Evolutionary conservation across 2,113 vertebrate genomes (phyloP).

Genomic region (Ageneiosus marmoratus): DNA sequence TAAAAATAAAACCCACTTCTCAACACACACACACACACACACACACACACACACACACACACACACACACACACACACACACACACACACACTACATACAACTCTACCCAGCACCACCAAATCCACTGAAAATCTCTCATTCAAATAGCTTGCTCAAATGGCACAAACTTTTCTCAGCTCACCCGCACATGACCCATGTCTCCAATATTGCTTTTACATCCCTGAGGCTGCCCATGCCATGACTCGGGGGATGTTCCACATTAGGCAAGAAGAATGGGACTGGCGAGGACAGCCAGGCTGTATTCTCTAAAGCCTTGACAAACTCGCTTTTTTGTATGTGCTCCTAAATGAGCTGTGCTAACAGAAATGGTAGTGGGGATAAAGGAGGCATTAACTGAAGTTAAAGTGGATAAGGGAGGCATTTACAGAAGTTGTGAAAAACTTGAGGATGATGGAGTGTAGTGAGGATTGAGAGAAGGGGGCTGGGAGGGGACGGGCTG

Average conservation of each 20-base stretch:
- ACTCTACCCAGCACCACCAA: not conserved
- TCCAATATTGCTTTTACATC: constrained; percentile 78
- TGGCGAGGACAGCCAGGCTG: constrained; percentile 71
- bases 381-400: constrained; percentile 72
- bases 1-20: not conserved
- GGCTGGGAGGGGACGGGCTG: not conserved
- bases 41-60: not conserved
- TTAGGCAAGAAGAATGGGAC: constrained; percentile 75
- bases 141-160: constrained; percentile 34
- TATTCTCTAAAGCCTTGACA: constrained; percentile 75
- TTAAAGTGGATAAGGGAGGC: constrained; percentile 73
- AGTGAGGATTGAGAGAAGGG: constrained; percentile 52
- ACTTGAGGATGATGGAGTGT: constrained; percentile 69
- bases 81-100: not conserved
- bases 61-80: not conserved
- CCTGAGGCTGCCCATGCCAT: constrained; percentile 78
- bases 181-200: constrained; percentile 74
- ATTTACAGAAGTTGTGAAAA: constrained; percentile 73
- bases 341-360: constrained; percentile 76
- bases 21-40: not conserved
- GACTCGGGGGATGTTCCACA: constrained; percentile 81
- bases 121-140: constrained; percentile 62
- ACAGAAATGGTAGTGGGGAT: constrained; percentile 75
- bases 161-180: constrained; percentile 56
- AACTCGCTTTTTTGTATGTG: constrained; percentile 74